These are phyloP conservation scores for Cynoglossus semilaevis DNA, from an alignment of 2,113 vertebrate species.

Conservation along the genomic window DNA sequence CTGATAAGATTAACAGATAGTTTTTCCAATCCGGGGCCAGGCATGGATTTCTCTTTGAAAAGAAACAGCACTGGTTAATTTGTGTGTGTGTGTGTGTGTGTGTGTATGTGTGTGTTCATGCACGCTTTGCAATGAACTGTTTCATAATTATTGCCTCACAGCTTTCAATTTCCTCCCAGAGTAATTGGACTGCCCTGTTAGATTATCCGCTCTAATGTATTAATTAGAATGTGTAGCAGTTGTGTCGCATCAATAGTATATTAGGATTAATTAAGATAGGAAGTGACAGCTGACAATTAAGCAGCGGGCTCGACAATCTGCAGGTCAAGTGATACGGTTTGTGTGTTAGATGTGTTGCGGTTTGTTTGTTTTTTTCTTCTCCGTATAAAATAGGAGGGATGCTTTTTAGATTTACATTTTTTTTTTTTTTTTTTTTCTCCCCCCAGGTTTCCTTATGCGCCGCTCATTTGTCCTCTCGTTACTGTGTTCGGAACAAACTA, in stretches of 20 bases:
- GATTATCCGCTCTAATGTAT: conserved; percentile 87
- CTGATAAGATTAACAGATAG: conserved; percentile 57
- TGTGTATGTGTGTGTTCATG: too few relatives aligned
- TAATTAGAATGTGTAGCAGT: conserved; percentile 98
- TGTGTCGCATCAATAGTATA: conserved; percentile 92
- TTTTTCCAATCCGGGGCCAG: conserved; percentile 68
- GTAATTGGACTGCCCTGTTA: conserved; percentile 84
- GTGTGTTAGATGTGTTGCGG: conserved; percentile 33
- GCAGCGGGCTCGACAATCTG: conserved; percentile 81
- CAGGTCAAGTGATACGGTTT: conserved; percentile 76
- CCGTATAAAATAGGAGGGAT: background rate
- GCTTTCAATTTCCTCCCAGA: conserved; percentile 79
- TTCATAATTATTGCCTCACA: conserved; percentile 72
- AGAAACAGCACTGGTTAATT: conserved; percentile 35
- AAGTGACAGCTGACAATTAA: conserved; percentile 91
- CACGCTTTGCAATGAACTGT: conserved; percentile 60
- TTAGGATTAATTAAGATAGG: conserved; percentile 98
- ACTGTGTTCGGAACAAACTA: conserved; percentile 49
- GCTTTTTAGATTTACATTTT: conserved; percentile 1
- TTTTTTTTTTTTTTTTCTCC: conserved; percentile 11
- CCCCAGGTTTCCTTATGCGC: too few relatives aligned
- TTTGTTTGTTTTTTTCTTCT: conserved; percentile 9
- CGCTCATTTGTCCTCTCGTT: conserved; percentile 34
- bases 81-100: conserved; percentile 12
- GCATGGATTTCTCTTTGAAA: conserved; percentile 65